Percentiles rank a stretch among this genome's conserved stretches.
Evolutionary conservation across 2,888 invertebrate species (phyloP).

Genomic region (Carterocephalus palaemon): DNA sequence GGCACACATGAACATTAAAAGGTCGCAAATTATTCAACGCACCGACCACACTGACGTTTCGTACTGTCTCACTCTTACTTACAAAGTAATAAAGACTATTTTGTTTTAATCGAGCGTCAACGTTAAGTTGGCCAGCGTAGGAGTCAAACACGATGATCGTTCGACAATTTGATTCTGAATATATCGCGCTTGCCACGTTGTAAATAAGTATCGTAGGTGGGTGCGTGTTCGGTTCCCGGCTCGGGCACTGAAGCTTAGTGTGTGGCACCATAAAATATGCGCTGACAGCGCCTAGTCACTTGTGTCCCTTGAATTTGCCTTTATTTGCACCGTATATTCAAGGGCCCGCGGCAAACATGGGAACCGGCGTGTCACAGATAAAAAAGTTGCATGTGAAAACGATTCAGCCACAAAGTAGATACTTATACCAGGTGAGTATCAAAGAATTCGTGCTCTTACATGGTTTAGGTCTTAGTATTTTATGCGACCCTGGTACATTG

Average conservation of each 20-base stretch:
- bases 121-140: conserved; percentile 49
- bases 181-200: conserved; percentile 59
- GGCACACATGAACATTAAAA: conserved; percentile 57
- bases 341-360: conserved; percentile 3
- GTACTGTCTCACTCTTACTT: conserved; percentile 26
- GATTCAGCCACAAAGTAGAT: no score
- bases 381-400: conserved; percentile 3
- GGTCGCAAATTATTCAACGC: conserved; percentile 59
- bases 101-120: conserved; percentile 27
- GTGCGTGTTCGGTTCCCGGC: conserved; percentile 57
- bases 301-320: conserved; percentile 24
- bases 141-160: conserved; percentile 66
- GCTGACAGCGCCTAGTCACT: conserved; percentile 31
- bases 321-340: conserved; percentile 24
- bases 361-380: conserved; percentile 8
- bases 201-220: conserved; percentile 67
- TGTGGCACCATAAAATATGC: conserved; percentile 46
- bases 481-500: conserved; percentile 1
- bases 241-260: conserved; percentile 48
- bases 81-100: conserved; percentile 33
- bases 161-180: conserved; percentile 71
- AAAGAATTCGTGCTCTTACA: conserved; percentile 1
- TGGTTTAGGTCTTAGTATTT: conserved; percentile 1
- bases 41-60: conserved; percentile 29
- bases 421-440: no score